Base-by-base conservation (phyloP, 2,113 vertebrate species). In the Acinonyx jubatus region DNA sequence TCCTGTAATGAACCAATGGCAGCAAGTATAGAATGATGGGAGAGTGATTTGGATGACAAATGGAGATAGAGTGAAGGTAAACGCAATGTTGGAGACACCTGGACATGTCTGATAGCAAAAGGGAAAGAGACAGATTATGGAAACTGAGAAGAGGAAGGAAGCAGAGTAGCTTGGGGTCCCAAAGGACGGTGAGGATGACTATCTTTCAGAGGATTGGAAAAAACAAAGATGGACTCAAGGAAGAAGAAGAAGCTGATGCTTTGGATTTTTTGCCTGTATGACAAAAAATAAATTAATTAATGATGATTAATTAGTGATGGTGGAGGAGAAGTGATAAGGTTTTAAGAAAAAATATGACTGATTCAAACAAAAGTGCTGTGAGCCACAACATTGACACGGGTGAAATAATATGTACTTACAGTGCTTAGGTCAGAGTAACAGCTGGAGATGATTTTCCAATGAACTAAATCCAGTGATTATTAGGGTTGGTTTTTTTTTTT, bases 341-440 rank as follows among this genome's bases (percentile, higher is more conserved):
- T 96, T 83, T 94, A 33, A 91, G 16, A 52, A 90, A 93, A 93
- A 33, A 68, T 3, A 79, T 84, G 33, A 79, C 50, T 74, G 23
- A 84, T 52, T 45, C 9, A 84, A 97, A 69, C 19, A 38, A 96
- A 95, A 95, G 23, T 93, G 6, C 57, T 76, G 25, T 81, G 81
- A 92, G 73, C 9, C 38, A 96, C 50, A 92, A 68, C 33, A 55
- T 25, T 82, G 93, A 88, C 23, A 38, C 23, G 45, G 33, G 38
- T 79, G 63, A 97, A 97, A 84, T 94, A 63, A 94, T 82, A 85
- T 76, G 93, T 97, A 87, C 33, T 79, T 90, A 79, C 3, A 93
- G 50, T 95, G n/a, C 33, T 92, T 86, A 78, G 61, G 19, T 94
- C 52, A 88, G 50, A 94, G 48, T 48, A 91, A 65, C 48, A 93